Evolutionary conservation across 2,888 invertebrate species (phyloP).

Genomic region (Stomorhina lunata): DNA sequence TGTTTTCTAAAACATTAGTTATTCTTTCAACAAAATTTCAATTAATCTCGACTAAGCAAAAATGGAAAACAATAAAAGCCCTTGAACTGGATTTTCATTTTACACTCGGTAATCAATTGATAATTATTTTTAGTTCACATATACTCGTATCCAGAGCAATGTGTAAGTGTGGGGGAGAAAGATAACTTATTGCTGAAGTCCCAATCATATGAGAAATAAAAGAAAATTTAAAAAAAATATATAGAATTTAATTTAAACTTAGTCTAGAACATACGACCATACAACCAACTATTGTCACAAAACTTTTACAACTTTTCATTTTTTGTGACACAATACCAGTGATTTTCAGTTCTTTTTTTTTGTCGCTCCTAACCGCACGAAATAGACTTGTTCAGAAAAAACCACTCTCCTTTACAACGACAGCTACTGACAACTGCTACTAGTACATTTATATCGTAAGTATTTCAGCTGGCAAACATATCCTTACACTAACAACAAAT

Average conservation of each 20-base stretch:
- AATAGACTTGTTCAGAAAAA: not conserved
- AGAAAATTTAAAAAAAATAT: not conserved
- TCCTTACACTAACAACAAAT: conserved; percentile 17
- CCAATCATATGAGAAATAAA: not conserved
- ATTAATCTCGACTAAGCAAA: conserved; percentile 41
- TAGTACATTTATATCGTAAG: not conserved
- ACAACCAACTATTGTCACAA: not conserved
- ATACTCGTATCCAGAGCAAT: not conserved
- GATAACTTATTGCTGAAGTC: conserved; percentile 16
- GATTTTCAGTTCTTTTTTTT: conserved; percentile 3
- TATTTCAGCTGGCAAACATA: too few species aligned
- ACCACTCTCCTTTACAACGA: not conserved
- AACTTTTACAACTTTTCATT: not conserved
- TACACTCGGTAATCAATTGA: conserved; percentile 39
- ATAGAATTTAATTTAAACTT: not conserved
- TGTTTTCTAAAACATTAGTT: conserved; percentile 5
- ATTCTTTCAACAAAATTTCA: conserved; percentile 20
- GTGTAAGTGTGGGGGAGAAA: not conserved
- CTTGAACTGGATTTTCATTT: conserved; percentile 49
- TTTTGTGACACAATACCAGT: not conserved
- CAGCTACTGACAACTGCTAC: conserved; percentile 15
- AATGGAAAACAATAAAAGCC: conserved; percentile 24
- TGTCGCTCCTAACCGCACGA: not conserved
- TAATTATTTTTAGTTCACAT: conserved; percentile 3
- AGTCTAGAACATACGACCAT: not conserved